phyloP scores from a whole-genome alignment of 2,797 vertebrate species.

The Neosalanx taihuensis region DNA sequence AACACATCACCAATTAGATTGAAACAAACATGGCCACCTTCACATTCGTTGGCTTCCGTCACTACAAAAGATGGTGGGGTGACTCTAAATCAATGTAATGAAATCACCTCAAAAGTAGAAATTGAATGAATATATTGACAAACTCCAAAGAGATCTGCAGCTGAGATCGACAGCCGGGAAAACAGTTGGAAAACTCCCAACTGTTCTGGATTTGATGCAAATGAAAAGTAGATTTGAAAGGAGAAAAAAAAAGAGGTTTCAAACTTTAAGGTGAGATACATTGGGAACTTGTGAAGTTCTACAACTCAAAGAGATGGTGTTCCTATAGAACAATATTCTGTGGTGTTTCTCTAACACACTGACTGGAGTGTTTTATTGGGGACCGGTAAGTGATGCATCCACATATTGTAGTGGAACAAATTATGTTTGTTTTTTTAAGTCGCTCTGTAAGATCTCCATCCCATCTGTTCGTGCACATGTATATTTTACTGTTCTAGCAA shows the following conservation, averaged over 20 bases:
- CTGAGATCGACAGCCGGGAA: conserved; percentile 58
- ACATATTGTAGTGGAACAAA: background rate
- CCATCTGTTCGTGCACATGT: background rate
- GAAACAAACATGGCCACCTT: conserved; percentile 67
- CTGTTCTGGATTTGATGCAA: conserved; percentile 45
- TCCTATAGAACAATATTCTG: background rate
- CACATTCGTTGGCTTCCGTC: conserved; percentile 73
- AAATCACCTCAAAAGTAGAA: conserved; percentile 72
- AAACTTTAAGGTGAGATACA: background rate
- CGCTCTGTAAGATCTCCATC: background rate
- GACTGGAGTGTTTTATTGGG: background rate
- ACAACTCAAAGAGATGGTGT: background rate
- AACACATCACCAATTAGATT: conserved; percentile 77
- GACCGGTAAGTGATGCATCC: background rate
- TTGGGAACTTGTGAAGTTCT: background rate
- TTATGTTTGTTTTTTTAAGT: background rate
- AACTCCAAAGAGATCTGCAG: conserved; percentile 49
- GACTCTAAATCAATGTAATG: conserved; percentile 69
- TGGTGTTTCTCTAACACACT: background rate
- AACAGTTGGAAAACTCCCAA: conserved; percentile 42
- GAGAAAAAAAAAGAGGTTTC: conserved; percentile 3
- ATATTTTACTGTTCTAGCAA: conserved; percentile 3
- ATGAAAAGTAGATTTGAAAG: conserved; percentile 5
- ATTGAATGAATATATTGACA: conserved; percentile 71
- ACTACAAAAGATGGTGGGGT: conserved; percentile 69